These are phyloP conservation scores for Parthenolecanium corni DNA, from an alignment of 2,888 invertebrate species.

Conservation along the genomic window DNA sequence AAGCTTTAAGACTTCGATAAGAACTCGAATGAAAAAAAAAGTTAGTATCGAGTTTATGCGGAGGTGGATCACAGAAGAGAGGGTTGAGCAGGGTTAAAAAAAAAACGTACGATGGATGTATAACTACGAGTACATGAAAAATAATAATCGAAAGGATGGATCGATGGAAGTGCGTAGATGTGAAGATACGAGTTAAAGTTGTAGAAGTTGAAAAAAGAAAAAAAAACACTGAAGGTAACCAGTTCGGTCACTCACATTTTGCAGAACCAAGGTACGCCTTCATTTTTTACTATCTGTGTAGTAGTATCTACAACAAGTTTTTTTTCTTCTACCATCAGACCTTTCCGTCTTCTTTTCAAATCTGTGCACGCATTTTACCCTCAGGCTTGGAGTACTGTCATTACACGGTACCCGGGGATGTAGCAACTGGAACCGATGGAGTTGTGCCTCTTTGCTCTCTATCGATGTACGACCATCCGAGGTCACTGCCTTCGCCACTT, in stretches of 20 bases:
- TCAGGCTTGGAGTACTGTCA: conserved; percentile 14
- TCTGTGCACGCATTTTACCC: conserved; percentile 17
- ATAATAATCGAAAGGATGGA: conserved; percentile 6
- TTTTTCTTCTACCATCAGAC: background rate
- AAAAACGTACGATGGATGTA: too few species aligned
- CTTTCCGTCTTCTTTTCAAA: background rate
- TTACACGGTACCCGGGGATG: conserved; percentile 15
- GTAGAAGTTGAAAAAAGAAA: too few species aligned
- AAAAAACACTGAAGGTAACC: background rate
- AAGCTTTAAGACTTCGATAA: too few species aligned
- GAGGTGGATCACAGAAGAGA: too few species aligned
- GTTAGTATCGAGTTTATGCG: too few species aligned
- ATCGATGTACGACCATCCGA: background rate
- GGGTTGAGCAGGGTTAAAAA: too few species aligned
- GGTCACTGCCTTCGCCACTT: conserved; percentile 19
- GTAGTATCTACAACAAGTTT: background rate
- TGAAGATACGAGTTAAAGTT: background rate
- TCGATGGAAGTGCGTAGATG: conserved; percentile 15
- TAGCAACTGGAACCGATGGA: conserved; percentile 6
- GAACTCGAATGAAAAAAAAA: too few species aligned
- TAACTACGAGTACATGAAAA: background rate
- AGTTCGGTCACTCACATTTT: conserved; percentile 17
- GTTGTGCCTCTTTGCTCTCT: too few species aligned
- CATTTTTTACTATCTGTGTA: background rate
- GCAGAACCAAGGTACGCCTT: conserved; percentile 11